Base-by-base conservation (phyloP, 2,888 invertebrate species). In the Spodoptera picta region DNA sequence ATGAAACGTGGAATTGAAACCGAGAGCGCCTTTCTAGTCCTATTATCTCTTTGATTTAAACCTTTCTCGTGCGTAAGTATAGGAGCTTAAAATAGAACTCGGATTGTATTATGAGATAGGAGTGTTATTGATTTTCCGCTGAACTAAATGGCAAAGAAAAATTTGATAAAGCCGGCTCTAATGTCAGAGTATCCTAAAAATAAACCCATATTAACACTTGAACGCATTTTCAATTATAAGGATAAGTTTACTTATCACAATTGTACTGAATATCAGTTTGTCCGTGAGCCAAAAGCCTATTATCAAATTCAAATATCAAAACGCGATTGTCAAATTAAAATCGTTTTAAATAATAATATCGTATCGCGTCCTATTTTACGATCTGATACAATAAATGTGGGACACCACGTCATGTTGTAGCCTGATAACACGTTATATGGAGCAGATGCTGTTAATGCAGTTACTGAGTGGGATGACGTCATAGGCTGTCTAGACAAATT, bases 401-500 rank as follows among this genome's bases (percentile, higher is more conserved):
- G 43, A 11, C 50, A 62, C 6, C 31, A 50, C 53, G 72, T 60
- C 65, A 75, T 19, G 6, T 44, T 36, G 56, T 65, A 58, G 60
- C 61, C 23, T 68, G 77, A 65, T 69, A 77, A 64, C 47, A 61
- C 42, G 55, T 43, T 76, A 72, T 53, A 71, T 72, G 58, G 52
- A 58, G 48, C 76, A 60, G 57, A 60, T 69, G 65, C 62, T 54
- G 67, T 73, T 61, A 73, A 60, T 58, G 68, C 60, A 69, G 61
- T 68, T 72, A 68, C 64, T 61, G 51, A 49, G 58, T 45, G 48
- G 41, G n/a, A 42, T 83, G 82, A 81, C 83, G 85, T 80, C 85
- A 83, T 69, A 65, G 65, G 67, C 68, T 62, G 91, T 92, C 92
- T 92, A 92, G 92, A 92, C 92, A 60, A 80, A 74, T 77, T 88